Conservation (phyloP, 2,888 invertebrate species). For the Drosophila austrosaltans region DNA sequence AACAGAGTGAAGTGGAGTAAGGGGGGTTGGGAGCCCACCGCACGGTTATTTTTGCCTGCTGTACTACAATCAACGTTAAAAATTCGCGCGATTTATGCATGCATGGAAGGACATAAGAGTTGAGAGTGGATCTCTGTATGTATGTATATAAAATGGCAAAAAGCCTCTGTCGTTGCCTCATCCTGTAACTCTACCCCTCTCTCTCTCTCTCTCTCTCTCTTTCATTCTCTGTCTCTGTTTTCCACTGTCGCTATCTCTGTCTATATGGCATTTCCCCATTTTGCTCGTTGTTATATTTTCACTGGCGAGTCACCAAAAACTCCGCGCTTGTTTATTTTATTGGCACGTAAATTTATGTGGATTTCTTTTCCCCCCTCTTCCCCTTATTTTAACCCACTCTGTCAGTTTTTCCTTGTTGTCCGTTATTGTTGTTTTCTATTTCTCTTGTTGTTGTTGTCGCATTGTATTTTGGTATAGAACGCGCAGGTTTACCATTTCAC, state of each 20-base stretch:
- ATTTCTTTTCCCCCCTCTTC: slow-evolving; percentile 26
- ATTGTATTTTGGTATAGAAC: slow-evolving; percentile 16
- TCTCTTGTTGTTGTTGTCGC: slow-evolving; percentile 2
- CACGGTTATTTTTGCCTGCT: slow-evolving; percentile 69
- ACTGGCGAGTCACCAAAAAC: slow-evolving; percentile 75
- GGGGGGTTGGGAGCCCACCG: not conserved
- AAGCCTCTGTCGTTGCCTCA: slow-evolving; percentile 56
- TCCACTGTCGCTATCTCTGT: slow-evolving; percentile 7
- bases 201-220: slow-evolving; percentile 11
- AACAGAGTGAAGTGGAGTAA: not conserved
- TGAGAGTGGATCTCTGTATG: slow-evolving; percentile 30
- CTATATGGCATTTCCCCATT: slow-evolving; percentile 9
- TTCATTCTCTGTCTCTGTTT: slow-evolving; percentile 1
- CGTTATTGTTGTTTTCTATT: slow-evolving; percentile 2
- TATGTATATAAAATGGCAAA: slow-evolving; percentile 38
- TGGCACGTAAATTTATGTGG: slow-evolving; percentile 79
- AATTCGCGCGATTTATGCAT: slow-evolving; percentile 77
- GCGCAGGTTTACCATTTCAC: slow-evolving; percentile 44
- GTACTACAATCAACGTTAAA: slow-evolving; percentile 75
- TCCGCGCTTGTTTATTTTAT: slow-evolving; percentile 78
- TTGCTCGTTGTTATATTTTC: slow-evolving; percentile 49
- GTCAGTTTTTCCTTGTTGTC: not conserved
- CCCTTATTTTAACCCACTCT: not conserved
- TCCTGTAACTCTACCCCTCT: slow-evolving; percentile 46
- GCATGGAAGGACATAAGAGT: slow-evolving; percentile 58